Percentiles rank a stretch among this genome's conserved stretches.
phyloP scores from a whole-genome alignment of 2,113 vertebrate genomes.

The Chloropsis cyanopogon region DNA sequence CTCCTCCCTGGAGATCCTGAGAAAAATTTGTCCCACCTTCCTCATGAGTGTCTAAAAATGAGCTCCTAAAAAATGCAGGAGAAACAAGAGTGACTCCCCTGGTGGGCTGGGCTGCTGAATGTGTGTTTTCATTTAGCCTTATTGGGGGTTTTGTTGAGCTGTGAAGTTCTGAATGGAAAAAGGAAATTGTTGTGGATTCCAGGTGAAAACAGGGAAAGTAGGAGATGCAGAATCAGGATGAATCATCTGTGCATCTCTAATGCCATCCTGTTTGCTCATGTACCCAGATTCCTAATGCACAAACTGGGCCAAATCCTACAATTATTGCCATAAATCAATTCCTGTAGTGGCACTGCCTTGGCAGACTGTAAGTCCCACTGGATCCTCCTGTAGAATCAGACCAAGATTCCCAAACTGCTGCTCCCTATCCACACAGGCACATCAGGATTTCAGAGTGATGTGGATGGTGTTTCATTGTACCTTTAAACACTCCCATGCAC shows the following conservation, averaged over 20 bases:
- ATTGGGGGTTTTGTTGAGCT: neutral
- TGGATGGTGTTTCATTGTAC: neutral
- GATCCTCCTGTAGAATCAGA: neutral
- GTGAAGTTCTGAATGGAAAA: neutral
- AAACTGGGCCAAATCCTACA: neutral
- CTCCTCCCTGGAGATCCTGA: neutral
- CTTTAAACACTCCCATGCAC: neutral
- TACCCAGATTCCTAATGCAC: neutral
- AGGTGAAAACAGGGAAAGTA: neutral
- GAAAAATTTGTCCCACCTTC: neutral
- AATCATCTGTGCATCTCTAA: neutral
- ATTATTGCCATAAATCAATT: neutral
- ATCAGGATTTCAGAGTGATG: neutral
- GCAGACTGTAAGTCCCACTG: neutral
- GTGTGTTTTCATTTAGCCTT: neutral
- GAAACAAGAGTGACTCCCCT: neutral
- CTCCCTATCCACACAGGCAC: neutral
- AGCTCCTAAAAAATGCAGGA: neutral
- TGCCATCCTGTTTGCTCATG: neutral
- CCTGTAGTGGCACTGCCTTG: neutral
- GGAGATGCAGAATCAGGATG: neutral
- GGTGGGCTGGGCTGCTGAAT: neutral
- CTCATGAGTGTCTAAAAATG: neutral
- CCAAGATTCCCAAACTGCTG: neutral
- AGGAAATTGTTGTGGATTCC: neutral